These are phyloP conservation scores for Syrrhaptes paradoxus DNA, from an alignment of 2,113 vertebrate genomes.

Conservation along the genomic window DNA sequence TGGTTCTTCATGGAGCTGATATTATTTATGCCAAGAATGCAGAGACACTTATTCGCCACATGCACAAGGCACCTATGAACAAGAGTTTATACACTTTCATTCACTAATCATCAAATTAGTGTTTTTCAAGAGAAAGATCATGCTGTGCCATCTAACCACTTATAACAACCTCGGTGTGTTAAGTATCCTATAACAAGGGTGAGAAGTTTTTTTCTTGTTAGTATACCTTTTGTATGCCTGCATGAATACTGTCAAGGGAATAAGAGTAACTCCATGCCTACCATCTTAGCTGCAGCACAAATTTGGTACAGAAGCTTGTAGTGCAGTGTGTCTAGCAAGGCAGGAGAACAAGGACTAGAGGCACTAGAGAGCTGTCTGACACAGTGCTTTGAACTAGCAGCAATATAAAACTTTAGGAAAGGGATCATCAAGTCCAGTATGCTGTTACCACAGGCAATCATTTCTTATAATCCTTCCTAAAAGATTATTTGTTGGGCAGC, in stretches of 20 bases:
- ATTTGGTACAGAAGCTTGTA: not conserved
- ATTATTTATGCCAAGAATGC: not conserved
- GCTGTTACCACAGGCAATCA: not conserved
- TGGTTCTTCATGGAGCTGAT: not conserved
- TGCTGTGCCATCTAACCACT: not conserved
- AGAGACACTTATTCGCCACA: not conserved
- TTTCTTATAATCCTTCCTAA: not conserved
- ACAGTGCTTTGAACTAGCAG: not conserved
- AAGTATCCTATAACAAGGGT: not conserved
- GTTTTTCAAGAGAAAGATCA: not conserved
- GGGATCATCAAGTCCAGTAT: not conserved
- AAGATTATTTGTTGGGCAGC: not conserved
- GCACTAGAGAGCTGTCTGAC: not conserved
- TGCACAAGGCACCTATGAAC: not conserved
- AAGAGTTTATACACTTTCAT: not conserved
- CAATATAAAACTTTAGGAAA: not conserved
- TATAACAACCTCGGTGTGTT: not conserved
- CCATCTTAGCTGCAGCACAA: not conserved
- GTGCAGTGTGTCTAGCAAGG: not conserved
- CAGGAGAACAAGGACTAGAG: not conserved
- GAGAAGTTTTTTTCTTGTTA: not conserved
- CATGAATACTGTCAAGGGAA: not conserved
- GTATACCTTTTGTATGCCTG: not conserved
- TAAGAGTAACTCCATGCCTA: not conserved
- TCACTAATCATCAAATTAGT: not conserved